Evolutionary conservation across 2,797 vertebrate species (phyloP), one percentile per base, ranked within the genome.

Genomic region (Chromis chromis): DNA sequence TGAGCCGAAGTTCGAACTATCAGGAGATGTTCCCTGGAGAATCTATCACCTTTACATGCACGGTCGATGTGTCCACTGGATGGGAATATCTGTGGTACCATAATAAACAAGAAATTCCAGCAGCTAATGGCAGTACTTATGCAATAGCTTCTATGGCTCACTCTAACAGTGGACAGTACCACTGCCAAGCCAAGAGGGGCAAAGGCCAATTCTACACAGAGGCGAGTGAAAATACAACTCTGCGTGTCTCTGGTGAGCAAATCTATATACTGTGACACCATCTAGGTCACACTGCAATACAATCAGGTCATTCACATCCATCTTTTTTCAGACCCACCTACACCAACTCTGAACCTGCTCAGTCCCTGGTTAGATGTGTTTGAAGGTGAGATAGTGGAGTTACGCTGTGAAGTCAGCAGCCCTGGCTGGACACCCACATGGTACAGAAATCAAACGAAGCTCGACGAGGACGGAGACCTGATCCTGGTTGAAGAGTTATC

Each of bases 51-150:
- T 46, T 46, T 16, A 9, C 17, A n/a, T 46, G 89, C 48, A 3
- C 0, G 0, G 21, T 88, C 0, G 0, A 0, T 4, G 2, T 0
- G 0, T 49, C 36, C 8, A 28, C 42, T 59, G 77, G 10, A 42
- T 91, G 89, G 90, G 55, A 77, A n/a, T 92, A 86, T 57, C 11
- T 44, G 4, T 92, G 86, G 90, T 84, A 72, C 81, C 66, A 70
- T 10, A n/a, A 62, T 3, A 28, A 19, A 16, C 17, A 0, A 0
- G 1, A 65, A 75, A 55, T 82, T 22, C 1, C 3, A 7, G 19
- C 1, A 50, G 0, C 2, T 13, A 3, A 0, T 14, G 7, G 0
- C 0, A 3, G 17, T 1, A 40, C 0, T 0, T 49, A 65, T 11
- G 44, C 0, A 2, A 76, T 84, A 28, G 3, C 0, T 4, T 3